A percentile compares a stretch with the other conserved stretches of the same genome.
Conservation (phyloP, 2,888 invertebrate species). For the Campaea margaritaria region DNA sequence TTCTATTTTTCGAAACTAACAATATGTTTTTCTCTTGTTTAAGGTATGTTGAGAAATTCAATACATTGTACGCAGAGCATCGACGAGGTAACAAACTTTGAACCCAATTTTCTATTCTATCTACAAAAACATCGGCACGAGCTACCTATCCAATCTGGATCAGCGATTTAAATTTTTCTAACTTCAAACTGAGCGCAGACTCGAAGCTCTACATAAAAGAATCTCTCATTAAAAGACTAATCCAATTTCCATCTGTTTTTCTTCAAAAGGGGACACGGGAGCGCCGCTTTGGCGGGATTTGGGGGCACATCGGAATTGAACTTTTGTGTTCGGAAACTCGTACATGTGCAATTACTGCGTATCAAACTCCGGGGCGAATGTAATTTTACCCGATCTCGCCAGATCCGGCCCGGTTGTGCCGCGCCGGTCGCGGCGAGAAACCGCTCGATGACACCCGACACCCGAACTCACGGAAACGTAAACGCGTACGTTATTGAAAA, state of each 20-base stretch:
- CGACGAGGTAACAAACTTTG: constrained; percentile 27
- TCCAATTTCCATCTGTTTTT: constrained; percentile 44
- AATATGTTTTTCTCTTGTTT: constrained; percentile 21
- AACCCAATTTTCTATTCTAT: constrained; percentile 14
- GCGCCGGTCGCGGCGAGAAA: constrained; percentile 37
- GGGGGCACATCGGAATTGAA: constrained; percentile 34
- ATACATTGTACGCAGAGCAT: constrained; percentile 4
- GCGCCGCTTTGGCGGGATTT: constrained; percentile 32
- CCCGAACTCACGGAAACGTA: constrained; percentile 46
- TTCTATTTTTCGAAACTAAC: constrained; percentile 5
- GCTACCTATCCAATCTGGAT: constrained; percentile 18
- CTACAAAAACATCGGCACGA: constrained; percentile 12
- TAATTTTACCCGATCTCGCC: constrained; percentile 54
- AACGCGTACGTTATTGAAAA: constrained; percentile 52
- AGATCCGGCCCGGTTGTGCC: constrained; percentile 10
- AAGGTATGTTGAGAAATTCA: constrained; percentile 31
- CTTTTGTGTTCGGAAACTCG: constrained; percentile 45
- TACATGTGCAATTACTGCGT: constrained; percentile 58
- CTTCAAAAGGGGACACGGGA: constrained; percentile 35
- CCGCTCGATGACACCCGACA: constrained; percentile 43
- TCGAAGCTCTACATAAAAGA: constrained; percentile 39
- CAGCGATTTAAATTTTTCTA: constrained; percentile 32
- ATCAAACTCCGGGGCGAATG: constrained; percentile 55
- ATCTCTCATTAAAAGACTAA: constrained; percentile 50
- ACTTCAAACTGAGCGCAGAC: constrained; percentile 23